phyloP scores from a whole-genome alignment of 2,888 invertebrate genomes.

The Papilio gigon region DNA sequence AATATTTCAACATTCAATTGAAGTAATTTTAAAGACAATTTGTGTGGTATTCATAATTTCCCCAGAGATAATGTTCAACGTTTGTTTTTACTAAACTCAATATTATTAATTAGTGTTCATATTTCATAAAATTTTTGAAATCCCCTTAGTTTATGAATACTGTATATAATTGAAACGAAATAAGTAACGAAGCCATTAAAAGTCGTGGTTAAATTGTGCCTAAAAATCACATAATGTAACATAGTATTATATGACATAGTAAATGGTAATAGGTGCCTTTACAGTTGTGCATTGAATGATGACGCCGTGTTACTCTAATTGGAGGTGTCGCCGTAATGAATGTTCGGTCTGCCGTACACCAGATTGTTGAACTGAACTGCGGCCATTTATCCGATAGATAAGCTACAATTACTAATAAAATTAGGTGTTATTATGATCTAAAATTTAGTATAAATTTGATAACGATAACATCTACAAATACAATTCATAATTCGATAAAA shows the following conservation, averaged over 20 bases:
- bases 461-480: too few relatives aligned
- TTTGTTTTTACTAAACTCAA: conserved; percentile 23
- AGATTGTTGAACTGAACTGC: conserved; percentile 26
- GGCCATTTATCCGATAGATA: conserved; percentile 27
- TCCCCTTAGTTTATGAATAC: too few relatives aligned
- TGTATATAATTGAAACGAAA: too few relatives aligned
- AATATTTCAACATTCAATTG: background rate
- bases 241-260: too few relatives aligned
- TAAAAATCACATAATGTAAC: too few relatives aligned
- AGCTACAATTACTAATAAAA: conserved; percentile 1
- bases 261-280: background rate
- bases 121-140: conserved; percentile 18
- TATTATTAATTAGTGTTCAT: conserved; percentile 13
- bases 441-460: background rate
- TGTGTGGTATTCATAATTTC: conserved; percentile 27
- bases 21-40: conserved; percentile 15
- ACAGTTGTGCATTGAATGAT: conserved; percentile 1
- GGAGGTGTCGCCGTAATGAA: conserved; percentile 30
- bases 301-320: conserved; percentile 23
- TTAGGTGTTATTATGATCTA: background rate
- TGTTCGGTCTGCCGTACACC: conserved; percentile 5
- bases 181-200: too few relatives aligned
- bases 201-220: too few relatives aligned
- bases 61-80: conserved; percentile 19
- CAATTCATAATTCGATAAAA: too few relatives aligned